Base-by-base conservation (phyloP, 2,113 vertebrate genomes). In the Phaetusa simplex region DNA sequence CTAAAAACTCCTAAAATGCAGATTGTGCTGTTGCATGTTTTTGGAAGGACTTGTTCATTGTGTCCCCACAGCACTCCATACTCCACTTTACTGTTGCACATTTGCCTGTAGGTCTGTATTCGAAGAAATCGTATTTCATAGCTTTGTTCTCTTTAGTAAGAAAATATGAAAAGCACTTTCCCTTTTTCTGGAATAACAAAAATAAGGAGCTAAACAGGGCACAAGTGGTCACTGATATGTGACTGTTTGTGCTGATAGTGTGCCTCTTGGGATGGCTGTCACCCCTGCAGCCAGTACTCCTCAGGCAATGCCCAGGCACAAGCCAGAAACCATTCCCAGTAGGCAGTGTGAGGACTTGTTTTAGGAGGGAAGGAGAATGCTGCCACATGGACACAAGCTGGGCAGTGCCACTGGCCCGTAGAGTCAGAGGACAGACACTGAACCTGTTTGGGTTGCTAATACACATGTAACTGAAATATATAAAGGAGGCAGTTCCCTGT, bases 1-100 rank as follows among this genome's bases (percentile, higher is more conserved):
- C 52, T 89, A 91, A 91, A 95, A 94, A 11, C 77, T 96, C 55
- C 81, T 91, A 66, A 96, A 91, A 70, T 86, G 78, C 66, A 64
- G 70, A 72, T 56, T 56, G 65, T 66, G 49, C 42, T 50, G 23
- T 43, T 76, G 42, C 23, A 26, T 53, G 49, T 27, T 89, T 95
- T 93, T 76, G 53, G 70, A 91, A 87, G 40, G 34, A 77, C 12
- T 81, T 38, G 19, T 26, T 79, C 20, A 4, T 40, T 61, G 70
- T 4, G 0, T 76, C 29, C 42, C 49, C 38, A 42, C 34, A 88
- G 61, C 14, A 17, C 34, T 77, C 43, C 40, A 6, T 32, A 38
- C 9, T 89, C 72, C 72, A 23, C 40, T 83, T 74, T 65, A 20
- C 30, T 62, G 40, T 42, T 82, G 66, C 42, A 43, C 17, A 13